Evolutionary conservation across 1,140 invertebrate species (phyloP).

Genomic region (Sycobia sp.): DNA sequence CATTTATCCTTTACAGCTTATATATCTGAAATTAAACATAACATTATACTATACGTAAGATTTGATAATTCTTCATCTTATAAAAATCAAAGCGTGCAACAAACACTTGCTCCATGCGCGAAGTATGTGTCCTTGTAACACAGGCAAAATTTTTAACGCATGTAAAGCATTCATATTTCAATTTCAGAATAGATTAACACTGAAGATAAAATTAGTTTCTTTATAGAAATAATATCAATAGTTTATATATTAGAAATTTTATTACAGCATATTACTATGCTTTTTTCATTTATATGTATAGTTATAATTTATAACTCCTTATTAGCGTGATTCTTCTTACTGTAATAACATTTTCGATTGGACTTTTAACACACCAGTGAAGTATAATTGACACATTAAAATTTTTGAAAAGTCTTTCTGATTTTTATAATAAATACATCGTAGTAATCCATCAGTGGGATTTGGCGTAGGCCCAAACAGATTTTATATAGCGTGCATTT

Average conservation of each 20-base stretch:
- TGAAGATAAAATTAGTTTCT: not conserved
- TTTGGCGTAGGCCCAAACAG: slow-evolving; percentile 17
- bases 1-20: slow-evolving; percentile 28
- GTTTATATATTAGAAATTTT: not conserved
- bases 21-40: slow-evolving; percentile 16
- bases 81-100: slow-evolving; percentile 21
- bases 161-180: not conserved
- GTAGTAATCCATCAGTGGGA: slow-evolving; percentile 7
- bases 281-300: not conserved
- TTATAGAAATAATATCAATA: slow-evolving; percentile 3
- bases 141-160: not conserved
- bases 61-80: slow-evolving; percentile 1
- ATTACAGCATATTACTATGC: slow-evolving; percentile 7
- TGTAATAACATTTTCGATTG: slow-evolving; percentile 24
- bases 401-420: slow-evolving; percentile 28
- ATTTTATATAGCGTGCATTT: slow-evolving; percentile 16
- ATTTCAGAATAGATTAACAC: not conserved
- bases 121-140: not conserved
- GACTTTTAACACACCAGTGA: slow-evolving; percentile 27
- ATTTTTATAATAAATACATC: slow-evolving; percentile 7
- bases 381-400: slow-evolving; percentile 36
- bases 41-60: slow-evolving; percentile 1
- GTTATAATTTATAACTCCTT: slow-evolving; percentile 13
- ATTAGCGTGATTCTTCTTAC: not conserved
- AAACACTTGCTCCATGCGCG: not conserved